Conservation (phyloP, 2,888 invertebrate species). For the Eulithis prunata region DNA sequence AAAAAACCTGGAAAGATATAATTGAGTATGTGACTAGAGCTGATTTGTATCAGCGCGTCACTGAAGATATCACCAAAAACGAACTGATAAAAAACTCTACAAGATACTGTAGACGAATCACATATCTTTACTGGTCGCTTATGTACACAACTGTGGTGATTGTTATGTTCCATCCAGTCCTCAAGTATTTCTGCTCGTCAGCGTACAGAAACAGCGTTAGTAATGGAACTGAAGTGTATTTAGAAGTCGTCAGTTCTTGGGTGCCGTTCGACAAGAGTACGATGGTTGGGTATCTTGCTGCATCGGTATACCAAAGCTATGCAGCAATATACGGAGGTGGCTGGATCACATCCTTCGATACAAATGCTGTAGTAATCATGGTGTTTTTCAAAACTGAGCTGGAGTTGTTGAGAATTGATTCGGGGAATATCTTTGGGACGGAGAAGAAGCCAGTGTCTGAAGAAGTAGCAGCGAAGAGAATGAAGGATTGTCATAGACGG, state of each 20-base stretch:
- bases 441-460: conserved; percentile 40
- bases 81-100: conserved; percentile 57
- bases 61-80: conserved; percentile 47
- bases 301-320: conserved; percentile 65
- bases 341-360: conserved; percentile 75
- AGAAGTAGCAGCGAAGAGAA: conserved; percentile 44
- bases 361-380: conserved; percentile 73
- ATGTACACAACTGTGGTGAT: conserved; percentile 70
- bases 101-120: conserved; percentile 67
- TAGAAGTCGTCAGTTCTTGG: conserved; percentile 74
- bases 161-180: conserved; percentile 63
- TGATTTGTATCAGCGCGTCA: conserved; percentile 58
- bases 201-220: conserved; percentile 58
- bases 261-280: conserved; percentile 70
- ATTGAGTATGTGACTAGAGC: conserved; percentile 67
- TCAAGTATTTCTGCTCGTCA: conserved; percentile 57
- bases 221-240: conserved; percentile 62
- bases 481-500: conserved; percentile 63
- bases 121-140: conserved; percentile 66
- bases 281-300: conserved; percentile 57
- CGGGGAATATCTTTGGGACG: conserved; percentile 59
- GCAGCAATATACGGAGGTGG: conserved; percentile 71
- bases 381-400: conserved; percentile 71
- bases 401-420: conserved; percentile 63
- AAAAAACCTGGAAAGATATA: conserved; percentile 63